Conservation (phyloP, 2,113 vertebrate species). For the Sphyrna mokarran region DNA sequence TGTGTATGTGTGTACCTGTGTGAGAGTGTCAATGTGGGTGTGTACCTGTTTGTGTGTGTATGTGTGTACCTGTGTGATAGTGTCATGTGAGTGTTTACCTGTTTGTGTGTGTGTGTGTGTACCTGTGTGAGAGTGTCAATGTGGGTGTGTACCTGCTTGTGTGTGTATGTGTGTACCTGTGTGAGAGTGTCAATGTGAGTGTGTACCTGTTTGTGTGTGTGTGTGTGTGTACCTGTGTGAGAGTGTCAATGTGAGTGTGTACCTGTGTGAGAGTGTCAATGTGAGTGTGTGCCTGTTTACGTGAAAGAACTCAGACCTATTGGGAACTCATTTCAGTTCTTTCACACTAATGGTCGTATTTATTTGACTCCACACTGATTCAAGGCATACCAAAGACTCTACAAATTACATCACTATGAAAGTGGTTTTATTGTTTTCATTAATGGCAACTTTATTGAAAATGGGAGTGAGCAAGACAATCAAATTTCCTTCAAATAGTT, state of each 20-base stretch:
- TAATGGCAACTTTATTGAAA: background rate
- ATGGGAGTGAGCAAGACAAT: slow-evolving; percentile 22
- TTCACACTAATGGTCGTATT: background rate
- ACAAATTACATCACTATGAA: background rate
- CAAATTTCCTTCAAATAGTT: slow-evolving; percentile 27
- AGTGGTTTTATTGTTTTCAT: background rate
- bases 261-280: too few species aligned
- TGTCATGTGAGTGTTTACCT: too few species aligned
- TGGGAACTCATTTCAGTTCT: background rate
- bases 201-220: background rate
- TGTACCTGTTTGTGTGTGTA: too few species aligned
- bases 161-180: too few species aligned
- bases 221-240: background rate
- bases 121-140: too few species aligned
- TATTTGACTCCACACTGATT: background rate
- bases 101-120: too few species aligned
- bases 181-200: background rate
- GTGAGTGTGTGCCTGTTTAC: background rate
- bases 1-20: too few species aligned
- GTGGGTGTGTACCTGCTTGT: too few species aligned
- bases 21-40: too few species aligned
- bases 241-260: too few species aligned
- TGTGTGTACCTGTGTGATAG: too few species aligned
- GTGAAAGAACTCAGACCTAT: background rate
- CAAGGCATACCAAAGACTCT: background rate